Base-by-base conservation (phyloP, 2,797 vertebrate genomes). In the Malacoctenus gilli region DNA sequence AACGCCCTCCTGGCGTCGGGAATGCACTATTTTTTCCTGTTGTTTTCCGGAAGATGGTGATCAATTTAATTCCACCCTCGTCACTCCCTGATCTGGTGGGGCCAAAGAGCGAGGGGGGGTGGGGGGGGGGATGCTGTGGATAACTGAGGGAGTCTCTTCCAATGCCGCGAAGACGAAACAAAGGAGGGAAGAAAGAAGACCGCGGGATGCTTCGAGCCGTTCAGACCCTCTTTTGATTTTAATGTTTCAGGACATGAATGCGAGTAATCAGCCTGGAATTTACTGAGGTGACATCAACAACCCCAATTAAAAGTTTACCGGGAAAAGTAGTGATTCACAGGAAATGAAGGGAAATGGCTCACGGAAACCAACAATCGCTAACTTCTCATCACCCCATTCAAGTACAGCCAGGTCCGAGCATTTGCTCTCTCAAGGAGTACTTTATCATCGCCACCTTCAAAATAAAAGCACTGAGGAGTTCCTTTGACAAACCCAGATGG, bases 31-130 rank as follows among this genome's bases (percentile, higher is more conserved):
- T 80, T 83, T 82, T 84, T 75, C 82, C 80, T 82, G 80, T 83
- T 85, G 77, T 87, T 85, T 89, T 81, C 83, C 80, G 78, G 86
- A 88, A 87, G 80, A 71, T 72, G 36, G 74, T 71, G 80, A 89
- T 89, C 84, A 79, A 68, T 87, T 85, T 83, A 83, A 88, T 85
- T 87, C 84, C 72, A 60, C 75, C 75, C 84, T 80, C 80, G 80
- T 83, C 79, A 54, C 68, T 85, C 68, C 68, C 66, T 68, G 59
- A 77, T 76, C 51, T 23, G 44, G 21, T 59, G 56, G 18, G 14
- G 38, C 42, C 35, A 20, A 19, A 23, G 50, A 59, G 11, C 48
- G 15, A 46, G 18, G 2, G 19, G 30, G 30, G 30, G 9, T 1
- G 30, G 8, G 52, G 21, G 36, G 39, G 48, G 42, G 68, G 68